Percentiles rank a stretch among this genome's conserved stretches.
Evolutionary conservation across 1,140 invertebrate genomes (phyloP).

Genomic region (Calephelis virginiensis): DNA sequence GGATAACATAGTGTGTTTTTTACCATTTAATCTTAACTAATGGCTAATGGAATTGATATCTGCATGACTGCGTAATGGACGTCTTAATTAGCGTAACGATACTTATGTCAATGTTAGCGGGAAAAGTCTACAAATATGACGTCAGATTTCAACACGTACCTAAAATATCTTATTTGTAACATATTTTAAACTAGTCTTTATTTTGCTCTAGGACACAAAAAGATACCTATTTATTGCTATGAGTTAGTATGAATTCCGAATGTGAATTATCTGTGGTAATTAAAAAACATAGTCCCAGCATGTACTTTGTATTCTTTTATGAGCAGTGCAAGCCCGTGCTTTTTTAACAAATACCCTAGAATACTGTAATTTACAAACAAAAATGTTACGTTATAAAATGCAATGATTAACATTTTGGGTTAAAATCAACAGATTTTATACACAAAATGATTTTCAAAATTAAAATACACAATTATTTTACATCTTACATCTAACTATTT

Average conservation of each 20-base stretch:
- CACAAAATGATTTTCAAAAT: conserved; percentile 35
- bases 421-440: conserved; percentile 19
- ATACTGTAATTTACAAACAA: conserved; percentile 15
- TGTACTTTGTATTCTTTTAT: not conserved
- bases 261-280: not conserved
- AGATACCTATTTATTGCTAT: not conserved
- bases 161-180: conserved; percentile 1
- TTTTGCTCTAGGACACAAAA: conserved; percentile 1
- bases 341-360: not conserved
- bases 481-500: conserved; percentile 6
- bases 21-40: too few species aligned
- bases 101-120: too few species aligned
- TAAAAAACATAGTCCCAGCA: not conserved
- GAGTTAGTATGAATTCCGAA: not conserved
- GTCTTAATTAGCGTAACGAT: too few species aligned
- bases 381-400: conserved; percentile 21
- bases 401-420: conserved; percentile 21
- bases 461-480: conserved; percentile 27
- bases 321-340: not conserved
- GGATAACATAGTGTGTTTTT: too few species aligned
- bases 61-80: too few species aligned
- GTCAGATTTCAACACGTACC: not conserved
- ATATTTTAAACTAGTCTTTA: conserved; percentile 3
- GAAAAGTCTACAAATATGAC: not conserved
- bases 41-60: too few species aligned